Base-by-base conservation (phyloP, 2,888 invertebrate species). In the Heliconius ethilla region DNA sequence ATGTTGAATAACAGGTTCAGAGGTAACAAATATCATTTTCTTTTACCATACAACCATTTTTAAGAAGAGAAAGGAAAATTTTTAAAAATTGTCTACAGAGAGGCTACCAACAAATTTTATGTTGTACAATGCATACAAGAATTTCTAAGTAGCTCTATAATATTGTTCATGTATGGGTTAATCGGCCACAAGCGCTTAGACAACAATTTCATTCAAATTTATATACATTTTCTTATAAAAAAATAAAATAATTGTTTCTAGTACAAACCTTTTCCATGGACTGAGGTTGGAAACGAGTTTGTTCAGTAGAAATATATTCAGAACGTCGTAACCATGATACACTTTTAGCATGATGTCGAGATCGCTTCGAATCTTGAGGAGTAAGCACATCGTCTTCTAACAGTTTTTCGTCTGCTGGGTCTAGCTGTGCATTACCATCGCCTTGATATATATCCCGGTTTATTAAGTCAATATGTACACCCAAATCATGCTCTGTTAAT, bases 291-390 rank as follows among this genome's bases (percentile, higher is more conserved):
- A 99, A 99, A 82, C 99, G 96, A 29, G 99, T 99, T 90, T 98
- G 99, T 93, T 99, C 99, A 63, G 99, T 99, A 7, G 99, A 99
- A 86, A 99, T 99, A 87, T 99, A 99, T 90, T 99, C 99, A 0
- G 99, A 99, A 84, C 99, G 97, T 75, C 99, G 96, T 88, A 99
- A 95, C 99, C 99, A 99, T 0, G 99, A 99, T 2, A 99, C 99
- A 88, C 97, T 98, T 83, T 98, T 97, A 2, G 98, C 98, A 95
- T 99, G 99, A 94, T 99, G 99, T 11, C 98, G 96, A 0, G 99
- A 99, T 82, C 98, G 95, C 89, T 98, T 97, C 0, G 98, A 97
- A 89, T 98, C 98, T 86, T 97, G 97, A 0, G 97, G 98, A 0
- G 98, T 97, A 76, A 97, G 95, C 74, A 97, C 96, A 95, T 99